Conservation (phyloP, 2,888 invertebrate genomes). For the Athrips mouffetella region DNA sequence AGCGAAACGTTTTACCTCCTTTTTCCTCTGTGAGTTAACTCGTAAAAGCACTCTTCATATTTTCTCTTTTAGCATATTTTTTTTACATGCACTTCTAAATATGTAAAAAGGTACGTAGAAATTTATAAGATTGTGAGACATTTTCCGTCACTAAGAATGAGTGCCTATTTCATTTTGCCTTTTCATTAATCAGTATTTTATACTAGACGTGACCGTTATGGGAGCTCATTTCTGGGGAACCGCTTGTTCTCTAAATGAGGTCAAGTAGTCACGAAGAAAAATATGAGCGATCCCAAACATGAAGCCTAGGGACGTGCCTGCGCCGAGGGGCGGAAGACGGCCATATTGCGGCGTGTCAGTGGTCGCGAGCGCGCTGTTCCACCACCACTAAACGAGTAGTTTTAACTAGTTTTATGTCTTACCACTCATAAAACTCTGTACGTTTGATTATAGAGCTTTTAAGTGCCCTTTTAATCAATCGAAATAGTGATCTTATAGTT, state of each 20-base stretch:
- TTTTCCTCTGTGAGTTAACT: conserved; percentile 20
- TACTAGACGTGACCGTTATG: conserved; percentile 12
- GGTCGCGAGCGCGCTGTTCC: conserved; percentile 40
- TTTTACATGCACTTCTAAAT: conserved; percentile 5
- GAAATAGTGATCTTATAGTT: conserved; percentile 20
- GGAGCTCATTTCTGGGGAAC: conserved; percentile 7
- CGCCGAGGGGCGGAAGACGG: conserved; percentile 42
- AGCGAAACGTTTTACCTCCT: conserved; percentile 5
- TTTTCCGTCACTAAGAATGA: conserved; percentile 7
- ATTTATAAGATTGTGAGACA: neutral
- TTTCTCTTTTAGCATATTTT: neutral
- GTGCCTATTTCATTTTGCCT: conserved; percentile 9
- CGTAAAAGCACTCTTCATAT: conserved; percentile 15
- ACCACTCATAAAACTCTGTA: conserved; percentile 52
- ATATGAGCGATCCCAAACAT: conserved; percentile 33
- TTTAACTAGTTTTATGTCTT: conserved; percentile 54
- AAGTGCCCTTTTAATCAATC: conserved; percentile 33
- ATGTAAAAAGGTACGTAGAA: conserved; percentile 5
- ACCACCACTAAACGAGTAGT: conserved; percentile 42
- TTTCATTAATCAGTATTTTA: conserved; percentile 12
- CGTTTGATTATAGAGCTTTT: conserved; percentile 35
- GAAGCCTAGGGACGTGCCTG: conserved; percentile 37
- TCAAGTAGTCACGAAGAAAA: conserved; percentile 19
- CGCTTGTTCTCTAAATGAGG: conserved; percentile 7
- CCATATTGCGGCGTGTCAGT: conserved; percentile 51